phyloP scores from a whole-genome alignment of 1,140 invertebrate species.

The Bombus polaris region DNA sequence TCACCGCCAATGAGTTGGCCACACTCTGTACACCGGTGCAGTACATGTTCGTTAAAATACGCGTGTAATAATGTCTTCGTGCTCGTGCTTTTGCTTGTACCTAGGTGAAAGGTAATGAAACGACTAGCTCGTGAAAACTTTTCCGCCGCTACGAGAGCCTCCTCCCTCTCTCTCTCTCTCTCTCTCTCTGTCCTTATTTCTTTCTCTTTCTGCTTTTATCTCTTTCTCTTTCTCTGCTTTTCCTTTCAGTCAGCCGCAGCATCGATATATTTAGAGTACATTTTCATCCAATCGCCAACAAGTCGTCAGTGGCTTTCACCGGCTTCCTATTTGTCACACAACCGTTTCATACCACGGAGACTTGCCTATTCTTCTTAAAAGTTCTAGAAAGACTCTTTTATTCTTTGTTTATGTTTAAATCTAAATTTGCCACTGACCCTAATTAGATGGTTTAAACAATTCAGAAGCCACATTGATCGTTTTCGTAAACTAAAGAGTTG shows the following conservation, averaged over 20 bases:
- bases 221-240: not conserved
- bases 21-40: not conserved
- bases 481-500: too few species aligned
- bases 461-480: too few species aligned
- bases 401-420: too few species aligned
- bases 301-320: not conserved
- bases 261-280: constrained; percentile 47
- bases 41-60: constrained; percentile 39
- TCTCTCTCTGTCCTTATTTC: not conserved
- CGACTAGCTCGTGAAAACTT: constrained; percentile 59
- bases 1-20: not conserved
- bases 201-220: not conserved
- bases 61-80: constrained; percentile 61
- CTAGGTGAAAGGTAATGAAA: constrained; percentile 55
- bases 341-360: too few species aligned
- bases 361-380: too few species aligned
- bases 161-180: not conserved
- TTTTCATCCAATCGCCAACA: not conserved
- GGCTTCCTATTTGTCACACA: not conserved
- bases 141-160: not conserved
- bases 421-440: too few species aligned
- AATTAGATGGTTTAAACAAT: too few species aligned
- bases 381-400: too few species aligned
- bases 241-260: not conserved
- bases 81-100: constrained; percentile 9